Conservation (phyloP, 2,113 vertebrate genomes). For the Otus sunia region DNA sequence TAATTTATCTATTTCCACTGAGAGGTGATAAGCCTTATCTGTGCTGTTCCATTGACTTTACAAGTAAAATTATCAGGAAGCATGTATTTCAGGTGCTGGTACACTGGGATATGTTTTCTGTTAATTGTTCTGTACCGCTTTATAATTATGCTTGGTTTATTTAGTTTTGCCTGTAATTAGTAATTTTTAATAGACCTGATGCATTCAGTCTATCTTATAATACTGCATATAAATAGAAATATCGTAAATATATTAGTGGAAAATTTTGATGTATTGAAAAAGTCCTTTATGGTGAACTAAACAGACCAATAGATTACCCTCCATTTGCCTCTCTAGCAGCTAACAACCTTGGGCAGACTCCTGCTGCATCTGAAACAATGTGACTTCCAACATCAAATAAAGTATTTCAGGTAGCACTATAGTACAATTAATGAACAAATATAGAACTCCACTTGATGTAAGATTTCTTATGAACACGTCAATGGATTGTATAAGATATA, state of each 20-base stretch:
- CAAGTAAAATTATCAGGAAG: not conserved
- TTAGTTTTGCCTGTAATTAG: not conserved
- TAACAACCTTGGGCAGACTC: not conserved
- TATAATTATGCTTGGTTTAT: not conserved
- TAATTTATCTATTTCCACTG: not conserved
- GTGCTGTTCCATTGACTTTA: not conserved
- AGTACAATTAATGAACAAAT: not conserved
- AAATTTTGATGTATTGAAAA: not conserved
- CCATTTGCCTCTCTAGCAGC: not conserved
- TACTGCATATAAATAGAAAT: not conserved
- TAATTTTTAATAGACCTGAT: not conserved
- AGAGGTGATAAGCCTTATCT: not conserved
- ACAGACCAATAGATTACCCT: not conserved
- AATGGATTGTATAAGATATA: not conserved
- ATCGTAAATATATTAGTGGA: not conserved
- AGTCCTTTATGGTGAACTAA: not conserved
- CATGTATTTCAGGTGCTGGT: not conserved
- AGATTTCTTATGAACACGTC: not conserved
- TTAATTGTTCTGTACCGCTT: not conserved
- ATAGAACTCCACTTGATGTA: not conserved
- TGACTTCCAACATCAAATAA: not conserved
- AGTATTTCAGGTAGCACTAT: not conserved
- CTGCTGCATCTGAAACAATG: not conserved
- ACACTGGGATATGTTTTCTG: not conserved
- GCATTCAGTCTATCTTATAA: not conserved